phyloP scores from a whole-genome alignment of 2,888 invertebrate species.

The Galeopsomyia nigrocyanea region DNA sequence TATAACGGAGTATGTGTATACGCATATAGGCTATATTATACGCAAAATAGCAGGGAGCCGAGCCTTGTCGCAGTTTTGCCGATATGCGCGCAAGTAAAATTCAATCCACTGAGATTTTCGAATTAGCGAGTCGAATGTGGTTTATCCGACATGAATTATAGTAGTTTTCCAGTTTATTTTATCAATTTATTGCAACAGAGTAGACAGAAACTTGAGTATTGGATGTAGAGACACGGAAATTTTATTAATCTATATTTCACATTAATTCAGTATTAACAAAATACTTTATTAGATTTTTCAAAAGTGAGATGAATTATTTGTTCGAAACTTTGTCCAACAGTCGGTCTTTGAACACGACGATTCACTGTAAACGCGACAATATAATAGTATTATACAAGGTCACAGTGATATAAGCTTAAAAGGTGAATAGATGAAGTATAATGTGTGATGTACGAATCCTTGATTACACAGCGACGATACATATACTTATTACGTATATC shows the following conservation, averaged over 20 bases:
- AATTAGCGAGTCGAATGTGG: background rate
- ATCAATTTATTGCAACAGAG: no score
- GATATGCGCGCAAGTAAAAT: constrained; percentile 24
- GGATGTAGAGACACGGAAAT: no score
- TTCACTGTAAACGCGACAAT: constrained; percentile 3
- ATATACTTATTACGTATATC: constrained; percentile 17
- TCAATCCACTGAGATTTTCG: constrained; percentile 21
- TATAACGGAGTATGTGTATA: constrained; percentile 41
- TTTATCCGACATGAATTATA: no score
- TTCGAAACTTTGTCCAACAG: no score
- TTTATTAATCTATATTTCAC: no score
- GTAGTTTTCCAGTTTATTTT: no score
- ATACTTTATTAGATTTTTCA: no score
- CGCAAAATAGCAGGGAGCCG: no score
- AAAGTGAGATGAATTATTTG: no score
- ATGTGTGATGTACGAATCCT: constrained; percentile 36
- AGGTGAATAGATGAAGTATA: constrained; percentile 30
- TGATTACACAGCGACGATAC: background rate
- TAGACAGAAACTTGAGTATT: no score
- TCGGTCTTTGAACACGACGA: background rate
- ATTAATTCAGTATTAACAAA: no score
- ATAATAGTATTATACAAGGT: constrained; percentile 36
- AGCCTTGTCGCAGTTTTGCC: constrained; percentile 4
- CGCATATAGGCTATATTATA: no score
- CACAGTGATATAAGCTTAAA: constrained; percentile 45